Evolutionary conservation across 2,797 vertebrate species (phyloP).

Genomic region (Poeciliopsis presidionis): DNA sequence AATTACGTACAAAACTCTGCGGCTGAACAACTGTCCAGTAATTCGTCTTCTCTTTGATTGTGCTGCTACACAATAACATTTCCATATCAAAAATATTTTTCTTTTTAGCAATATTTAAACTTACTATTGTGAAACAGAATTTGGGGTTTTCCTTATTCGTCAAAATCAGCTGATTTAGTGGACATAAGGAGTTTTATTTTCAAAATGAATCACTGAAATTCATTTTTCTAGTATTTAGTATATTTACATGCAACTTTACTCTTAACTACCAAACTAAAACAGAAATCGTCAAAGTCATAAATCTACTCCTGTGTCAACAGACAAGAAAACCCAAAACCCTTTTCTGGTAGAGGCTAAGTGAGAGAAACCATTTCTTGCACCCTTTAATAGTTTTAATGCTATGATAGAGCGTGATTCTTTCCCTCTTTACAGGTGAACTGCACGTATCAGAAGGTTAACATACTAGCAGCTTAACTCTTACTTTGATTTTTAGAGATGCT

Average conservation of each 20-base stretch:
- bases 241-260: neutral
- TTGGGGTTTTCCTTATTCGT: neutral
- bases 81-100: neutral
- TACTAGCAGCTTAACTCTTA: neutral
- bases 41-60: neutral
- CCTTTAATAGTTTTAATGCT: slow-evolving; percentile 77
- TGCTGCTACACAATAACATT: neutral
- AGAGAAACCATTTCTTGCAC: slow-evolving; percentile 68
- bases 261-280: neutral
- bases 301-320: neutral
- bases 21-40: neutral
- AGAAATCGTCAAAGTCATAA: neutral
- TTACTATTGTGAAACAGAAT: neutral
- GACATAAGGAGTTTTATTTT: neutral
- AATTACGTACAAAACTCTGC: neutral
- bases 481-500: neutral
- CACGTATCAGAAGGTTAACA: slow-evolving; percentile 58
- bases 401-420: slow-evolving; percentile 28
- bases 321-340: neutral
- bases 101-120: neutral
- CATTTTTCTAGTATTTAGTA: neutral
- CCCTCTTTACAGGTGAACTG: slow-evolving; percentile 63
- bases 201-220: neutral
- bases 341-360: neutral
- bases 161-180: neutral